Conservation (phyloP, 2,888 invertebrate species). For the Ecdyonurus torrentis region DNA sequence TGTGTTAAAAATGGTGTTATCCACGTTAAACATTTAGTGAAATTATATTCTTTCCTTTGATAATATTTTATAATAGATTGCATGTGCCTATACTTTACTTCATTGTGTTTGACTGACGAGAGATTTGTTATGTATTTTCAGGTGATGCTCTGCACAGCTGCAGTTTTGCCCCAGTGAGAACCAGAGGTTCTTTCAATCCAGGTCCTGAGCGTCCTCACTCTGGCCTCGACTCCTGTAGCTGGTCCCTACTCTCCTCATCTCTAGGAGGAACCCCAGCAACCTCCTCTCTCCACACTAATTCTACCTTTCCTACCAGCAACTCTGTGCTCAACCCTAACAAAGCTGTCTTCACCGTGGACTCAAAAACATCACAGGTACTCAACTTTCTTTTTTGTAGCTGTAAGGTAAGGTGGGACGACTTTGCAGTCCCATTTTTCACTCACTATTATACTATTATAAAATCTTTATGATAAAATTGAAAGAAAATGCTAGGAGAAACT, state of each 20-base stretch:
- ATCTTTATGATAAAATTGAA: too few species aligned
- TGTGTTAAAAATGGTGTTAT: too few species aligned
- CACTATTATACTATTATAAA: too few species aligned
- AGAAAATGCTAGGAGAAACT: too few species aligned
- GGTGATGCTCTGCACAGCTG: slow-evolving; percentile 24
- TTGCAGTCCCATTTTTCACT: too few species aligned
- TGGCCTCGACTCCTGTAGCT: slow-evolving; percentile 28
- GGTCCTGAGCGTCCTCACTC: slow-evolving; percentile 11
- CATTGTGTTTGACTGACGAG: too few species aligned
- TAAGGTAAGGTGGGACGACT: neutral
- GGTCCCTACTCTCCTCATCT: slow-evolving; percentile 35
- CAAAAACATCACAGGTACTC: slow-evolving; percentile 39
- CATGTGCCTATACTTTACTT: too few species aligned
- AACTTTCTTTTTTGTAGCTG: slow-evolving; percentile 19
- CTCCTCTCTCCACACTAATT: slow-evolving; percentile 17
- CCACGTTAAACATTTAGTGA: too few species aligned
- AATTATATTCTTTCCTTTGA: too few species aligned
- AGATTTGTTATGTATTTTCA: too few species aligned
- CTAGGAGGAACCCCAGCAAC: slow-evolving; percentile 21
- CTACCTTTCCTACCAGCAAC: slow-evolving; percentile 28
- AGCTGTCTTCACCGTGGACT: slow-evolving; percentile 48
- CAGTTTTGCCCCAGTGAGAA: slow-evolving; percentile 21
- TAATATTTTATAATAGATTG: too few species aligned
- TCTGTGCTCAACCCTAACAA: slow-evolving; percentile 42
- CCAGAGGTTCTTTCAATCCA: slow-evolving; percentile 10